phyloP scores from a whole-genome alignment of 2,888 invertebrate species.

The Cosmorhoe ocellata region DNA sequence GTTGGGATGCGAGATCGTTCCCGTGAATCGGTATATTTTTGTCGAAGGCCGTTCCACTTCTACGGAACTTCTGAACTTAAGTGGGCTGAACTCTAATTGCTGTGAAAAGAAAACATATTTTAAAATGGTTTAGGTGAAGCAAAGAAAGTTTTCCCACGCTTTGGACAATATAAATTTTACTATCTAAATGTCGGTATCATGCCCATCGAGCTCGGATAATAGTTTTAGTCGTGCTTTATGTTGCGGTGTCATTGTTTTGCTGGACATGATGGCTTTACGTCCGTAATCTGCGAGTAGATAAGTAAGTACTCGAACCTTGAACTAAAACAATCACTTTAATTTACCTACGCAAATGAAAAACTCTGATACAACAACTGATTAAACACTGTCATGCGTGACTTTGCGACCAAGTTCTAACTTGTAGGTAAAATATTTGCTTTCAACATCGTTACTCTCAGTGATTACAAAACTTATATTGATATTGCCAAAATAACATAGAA shows the following conservation, averaged over 20 bases:
- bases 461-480: too few species aligned
- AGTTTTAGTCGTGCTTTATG: constrained; percentile 21
- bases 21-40: constrained; percentile 97
- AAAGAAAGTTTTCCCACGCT: constrained; percentile 55
- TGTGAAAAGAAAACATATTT: constrained; percentile 55
- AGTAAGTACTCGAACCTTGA: constrained; percentile 7
- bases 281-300: not conserved
- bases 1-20: constrained; percentile 91
- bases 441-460: too few species aligned
- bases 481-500: too few species aligned
- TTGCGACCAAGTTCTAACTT: not conserved
- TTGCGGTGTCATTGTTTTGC: constrained; percentile 26
- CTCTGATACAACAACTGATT: constrained; percentile 19
- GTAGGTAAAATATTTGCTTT: too few species aligned
- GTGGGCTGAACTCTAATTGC: constrained; percentile 89
- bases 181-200: constrained; percentile 36
- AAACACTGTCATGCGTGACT: not conserved
- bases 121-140: constrained; percentile 21
- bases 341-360: constrained; percentile 14
- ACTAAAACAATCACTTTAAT: constrained; percentile 19
- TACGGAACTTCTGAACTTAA: constrained; percentile 91
- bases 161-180: constrained; percentile 37
- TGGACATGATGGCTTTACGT: constrained; percentile 7
- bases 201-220: constrained; percentile 35
- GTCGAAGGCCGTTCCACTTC: constrained; percentile 98